Evolutionary conservation across 2,888 invertebrate genomes (phyloP), one percentile per base, ranked within the genome.

Genomic region (Orthosia cruda): DNA sequence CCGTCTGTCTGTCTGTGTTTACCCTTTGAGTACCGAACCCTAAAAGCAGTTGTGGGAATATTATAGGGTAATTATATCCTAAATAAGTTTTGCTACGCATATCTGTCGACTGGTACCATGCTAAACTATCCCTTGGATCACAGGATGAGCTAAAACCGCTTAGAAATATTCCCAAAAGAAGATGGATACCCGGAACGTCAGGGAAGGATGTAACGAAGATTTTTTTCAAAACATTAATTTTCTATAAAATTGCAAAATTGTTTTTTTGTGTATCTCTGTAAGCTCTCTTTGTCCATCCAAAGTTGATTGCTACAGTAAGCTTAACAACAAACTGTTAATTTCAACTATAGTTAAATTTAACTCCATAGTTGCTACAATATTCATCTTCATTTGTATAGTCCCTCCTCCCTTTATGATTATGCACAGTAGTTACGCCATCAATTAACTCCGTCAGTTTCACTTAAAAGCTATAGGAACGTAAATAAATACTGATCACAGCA

Each of bases 401-500:
- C 4, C 45, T 55, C 20, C 32, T 80, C 63, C n/a, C 23, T 57
- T 18, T 23, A 58, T 47, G 40, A 65, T 50, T 80, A 80, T 70
- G 61, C 49, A 65, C 18, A 58, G 5, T 20, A 74, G 57, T 50
- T 20, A 65, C 45, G 3, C 18, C 52, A 62, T 65, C 81, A 81
- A 74, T 80, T 66, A 81, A 54, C n/a, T 76, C 68, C 61, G 65
- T 81, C 81, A 66, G 76, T 80, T 66, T 49, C 76, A 81, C 62
- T 76, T 76, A 54, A 62, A 63, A 81, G 54, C 40, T 32, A n/a
- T n/a, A 45, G 18, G 54, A 59, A 74, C 15, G 20, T 63, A 69
- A 68, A 76, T 70, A 81, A 70, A 76, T 66, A 63, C 55, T 74
- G 52, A 54, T 66, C 45, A 66, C 55, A 81, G 50, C n/a, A 16